Base-by-base conservation (phyloP, 2,797 vertebrate species). In the Decapterus maruadsi region DNA sequence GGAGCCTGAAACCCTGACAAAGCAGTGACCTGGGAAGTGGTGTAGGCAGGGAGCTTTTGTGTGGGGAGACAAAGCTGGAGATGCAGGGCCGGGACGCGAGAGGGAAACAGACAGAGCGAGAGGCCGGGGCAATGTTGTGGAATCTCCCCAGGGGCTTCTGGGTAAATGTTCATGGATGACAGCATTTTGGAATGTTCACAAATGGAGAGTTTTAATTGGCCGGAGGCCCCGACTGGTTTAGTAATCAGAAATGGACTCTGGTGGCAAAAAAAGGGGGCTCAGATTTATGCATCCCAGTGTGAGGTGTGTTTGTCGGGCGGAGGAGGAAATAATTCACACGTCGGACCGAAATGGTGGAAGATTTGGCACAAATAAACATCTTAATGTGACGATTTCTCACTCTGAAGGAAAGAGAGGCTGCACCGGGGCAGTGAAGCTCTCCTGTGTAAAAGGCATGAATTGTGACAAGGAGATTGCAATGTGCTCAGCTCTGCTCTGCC, bases 141-240 rank as follows among this genome's bases (percentile, higher is more conserved):
- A 94, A 93, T 95, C 93, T 94, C 94, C 91, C 91, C 89, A 89
- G 92, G 93, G 94, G 90, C 87, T 94, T 94, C 89, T 93, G 94
- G 93, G 91, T 94, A 94, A 94, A 94, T 94, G 92, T 95, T 95
- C 94, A 95, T 93, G 94, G 94, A 94, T 95, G 95, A 94, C 93
- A 90, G 93, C 91, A 46, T 93, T 93, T 90, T 92, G 94, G 95
- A 95, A 95, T 95, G 92, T 92, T 94, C 91, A 92, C 91, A 94
- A 94, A 93, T 90, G 90, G 92, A 85, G 92, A 91, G 90, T 94
- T 95, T 94, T 94, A 95, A 95, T 95, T 95, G 93, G 91, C 91
- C 82, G 48, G 89, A 90, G 89, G 87, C 92, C 90, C 92, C 73
- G 74, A 91, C 92, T 94, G 90, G 88, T 92, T 95, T 94, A 84